A percentile compares a stretch with the other conserved stretches of the same genome.
These are phyloP conservation scores for Eulithis prunata DNA, from an alignment of 2,888 invertebrate genomes.

Conservation along the genomic window DNA sequence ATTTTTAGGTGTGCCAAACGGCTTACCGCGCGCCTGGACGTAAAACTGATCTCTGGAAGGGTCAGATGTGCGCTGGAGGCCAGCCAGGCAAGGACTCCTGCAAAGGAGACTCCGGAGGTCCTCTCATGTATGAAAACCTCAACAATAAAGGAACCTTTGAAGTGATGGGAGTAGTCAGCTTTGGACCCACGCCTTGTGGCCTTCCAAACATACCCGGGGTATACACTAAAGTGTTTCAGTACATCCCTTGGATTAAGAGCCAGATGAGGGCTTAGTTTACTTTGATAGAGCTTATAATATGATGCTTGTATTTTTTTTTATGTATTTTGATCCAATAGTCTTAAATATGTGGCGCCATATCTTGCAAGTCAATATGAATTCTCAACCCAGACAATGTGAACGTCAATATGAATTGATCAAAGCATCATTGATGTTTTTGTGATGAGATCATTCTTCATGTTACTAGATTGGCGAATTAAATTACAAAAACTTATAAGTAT, in stretches of 20 bases:
- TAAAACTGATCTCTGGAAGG: constrained; percentile 45
- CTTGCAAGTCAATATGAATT: too few relatives aligned
- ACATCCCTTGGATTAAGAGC: constrained; percentile 82
- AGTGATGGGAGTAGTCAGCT: constrained; percentile 84
- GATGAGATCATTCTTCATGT: too few relatives aligned
- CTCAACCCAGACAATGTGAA: too few relatives aligned
- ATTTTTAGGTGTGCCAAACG: constrained; percentile 48
- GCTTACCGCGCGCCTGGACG: constrained; percentile 42
- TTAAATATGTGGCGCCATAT: not conserved
- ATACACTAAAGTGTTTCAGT: constrained; percentile 84
- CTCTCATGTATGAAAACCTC: constrained; percentile 74
- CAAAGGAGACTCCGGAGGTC: constrained; percentile 86
- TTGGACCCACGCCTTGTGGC: constrained; percentile 86
- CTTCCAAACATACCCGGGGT: constrained; percentile 84
- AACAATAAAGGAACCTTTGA: constrained; percentile 46
- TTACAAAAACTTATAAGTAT: too few relatives aligned
- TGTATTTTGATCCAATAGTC: not conserved
- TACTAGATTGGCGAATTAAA: too few relatives aligned
- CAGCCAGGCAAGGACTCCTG: constrained; percentile 83
- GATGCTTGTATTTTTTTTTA: not conserved
- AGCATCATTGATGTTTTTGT: too few relatives aligned
- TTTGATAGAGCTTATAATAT: not conserved
- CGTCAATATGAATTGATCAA: too few relatives aligned
- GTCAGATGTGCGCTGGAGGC: constrained; percentile 85
- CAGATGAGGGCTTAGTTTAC: constrained; percentile 48